phyloP scores from a whole-genome alignment of 2,888 invertebrate genomes.

The Endotricha flammealis region DNA sequence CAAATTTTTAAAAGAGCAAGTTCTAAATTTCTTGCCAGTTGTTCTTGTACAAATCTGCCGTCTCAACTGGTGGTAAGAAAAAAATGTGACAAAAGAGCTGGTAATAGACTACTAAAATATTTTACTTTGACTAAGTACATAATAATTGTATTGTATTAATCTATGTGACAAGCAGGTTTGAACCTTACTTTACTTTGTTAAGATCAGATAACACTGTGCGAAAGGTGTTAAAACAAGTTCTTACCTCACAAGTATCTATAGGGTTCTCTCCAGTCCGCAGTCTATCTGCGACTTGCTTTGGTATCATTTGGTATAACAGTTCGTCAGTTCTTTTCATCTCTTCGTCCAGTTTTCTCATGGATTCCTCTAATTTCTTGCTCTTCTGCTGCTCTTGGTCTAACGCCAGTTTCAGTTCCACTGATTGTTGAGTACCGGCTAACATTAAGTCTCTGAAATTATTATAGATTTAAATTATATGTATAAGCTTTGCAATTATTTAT shows the following conservation, averaged over 20 bases:
- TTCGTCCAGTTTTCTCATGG: conserved; percentile 95
- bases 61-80: no score
- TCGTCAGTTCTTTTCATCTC: conserved; percentile 98
- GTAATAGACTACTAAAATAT: no score
- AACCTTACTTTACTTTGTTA: no score
- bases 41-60: no score
- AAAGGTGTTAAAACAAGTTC: no score
- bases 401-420: conserved; percentile 96
- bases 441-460: conserved; percentile 87
- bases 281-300: conserved; percentile 97
- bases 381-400: conserved; percentile 98
- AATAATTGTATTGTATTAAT: no score
- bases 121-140: no score
- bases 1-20: no score
- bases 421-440: conserved; percentile 97
- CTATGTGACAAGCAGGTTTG: no score
- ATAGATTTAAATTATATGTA: background rate
- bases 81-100: no score
- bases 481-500: no score
- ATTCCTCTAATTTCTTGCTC: conserved; percentile 96
- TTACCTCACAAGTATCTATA: conserved; percentile 97
- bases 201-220: background rate
- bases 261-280: conserved; percentile 96
- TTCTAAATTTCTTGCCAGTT: no score
- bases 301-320: conserved; percentile 98